Evolutionary conservation across 2,797 vertebrate genomes (phyloP).

Genomic region (Crocidura indochinensis): DNA sequence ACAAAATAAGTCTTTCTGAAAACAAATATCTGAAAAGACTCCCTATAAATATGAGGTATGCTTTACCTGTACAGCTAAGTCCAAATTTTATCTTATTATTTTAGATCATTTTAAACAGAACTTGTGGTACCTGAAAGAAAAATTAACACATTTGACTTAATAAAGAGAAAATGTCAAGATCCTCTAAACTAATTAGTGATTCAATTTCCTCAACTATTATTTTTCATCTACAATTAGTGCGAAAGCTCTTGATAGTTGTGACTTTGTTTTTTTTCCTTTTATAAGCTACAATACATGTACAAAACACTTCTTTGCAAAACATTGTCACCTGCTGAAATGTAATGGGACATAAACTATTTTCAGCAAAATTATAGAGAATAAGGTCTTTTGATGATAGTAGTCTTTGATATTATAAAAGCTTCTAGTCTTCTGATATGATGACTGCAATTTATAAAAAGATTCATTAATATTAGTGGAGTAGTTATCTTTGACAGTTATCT

Average conservation of each 20-base stretch:
- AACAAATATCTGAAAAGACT: background rate
- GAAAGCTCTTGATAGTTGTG: constrained; percentile 80
- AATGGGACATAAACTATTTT: constrained; percentile 49
- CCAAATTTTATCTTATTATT: constrained; percentile 61
- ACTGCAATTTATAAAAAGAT: constrained; percentile 36
- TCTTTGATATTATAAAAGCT: constrained; percentile 65
- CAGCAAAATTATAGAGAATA: constrained; percentile 60
- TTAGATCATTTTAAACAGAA: constrained; percentile 62
- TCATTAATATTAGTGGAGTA: constrained; percentile 67
- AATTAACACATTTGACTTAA: constrained; percentile 83
- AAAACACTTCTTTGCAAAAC: constrained; percentile 74
- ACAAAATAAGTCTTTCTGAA: background rate
- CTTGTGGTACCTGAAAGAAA: constrained; percentile 69
- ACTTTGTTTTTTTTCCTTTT: constrained; percentile 74
- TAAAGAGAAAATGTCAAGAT: constrained; percentile 84
- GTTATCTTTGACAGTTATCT: constrained; percentile 73
- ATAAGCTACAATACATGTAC: constrained; percentile 79
- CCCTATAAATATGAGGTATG: background rate
- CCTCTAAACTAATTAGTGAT: constrained; percentile 79
- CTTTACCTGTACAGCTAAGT: constrained; percentile 30
- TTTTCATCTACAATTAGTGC: constrained; percentile 79
- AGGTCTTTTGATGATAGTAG: constrained; percentile 69
- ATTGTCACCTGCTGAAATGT: constrained; percentile 64
- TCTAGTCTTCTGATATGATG: constrained; percentile 59
- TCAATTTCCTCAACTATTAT: constrained; percentile 80